A percentile compares a stretch with the other conserved stretches of the same genome.
phyloP scores from a whole-genome alignment of 2,888 invertebrate genomes.

The Himalopsyche kuldschensis region DNA sequence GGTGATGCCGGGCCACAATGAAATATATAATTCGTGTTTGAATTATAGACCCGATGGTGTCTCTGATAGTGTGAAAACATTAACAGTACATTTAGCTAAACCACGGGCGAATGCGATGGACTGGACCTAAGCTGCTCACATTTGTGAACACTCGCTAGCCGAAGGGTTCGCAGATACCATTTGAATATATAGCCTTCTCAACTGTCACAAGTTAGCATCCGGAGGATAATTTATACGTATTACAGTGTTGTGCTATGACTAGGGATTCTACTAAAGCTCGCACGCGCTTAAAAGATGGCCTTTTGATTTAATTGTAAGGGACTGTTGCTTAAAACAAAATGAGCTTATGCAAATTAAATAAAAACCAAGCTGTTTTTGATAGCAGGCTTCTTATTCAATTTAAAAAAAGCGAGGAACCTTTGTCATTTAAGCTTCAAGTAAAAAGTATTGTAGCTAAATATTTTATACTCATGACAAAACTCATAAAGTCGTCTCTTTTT shows the following conservation, averaged over 20 bases:
- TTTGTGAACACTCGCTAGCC: neutral
- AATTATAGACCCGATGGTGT: neutral
- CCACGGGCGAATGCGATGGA: neutral
- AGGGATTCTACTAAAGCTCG: neutral
- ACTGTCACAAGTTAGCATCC: constrained; percentile 1
- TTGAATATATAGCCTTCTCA: neutral
- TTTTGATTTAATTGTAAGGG: neutral
- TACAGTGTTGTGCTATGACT: neutral
- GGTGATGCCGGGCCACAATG: neutral
- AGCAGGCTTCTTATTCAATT: too few relatives aligned
- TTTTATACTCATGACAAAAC: too few relatives aligned
- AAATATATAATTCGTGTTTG: neutral
- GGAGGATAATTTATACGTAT: neutral
- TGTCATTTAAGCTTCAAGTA: too few relatives aligned
- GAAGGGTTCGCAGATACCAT: neutral
- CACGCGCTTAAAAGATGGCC: neutral
- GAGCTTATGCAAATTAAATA: too few relatives aligned
- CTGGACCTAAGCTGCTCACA: neutral
- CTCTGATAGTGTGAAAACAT: neutral
- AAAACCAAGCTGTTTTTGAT: too few relatives aligned
- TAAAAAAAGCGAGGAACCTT: too few relatives aligned
- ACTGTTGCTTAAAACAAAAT: neutral
- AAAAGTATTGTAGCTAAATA: too few relatives aligned
- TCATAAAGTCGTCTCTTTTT: too few relatives aligned
- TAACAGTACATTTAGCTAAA: neutral